A percentile compares a stretch with the other conserved stretches of the same genome.
phyloP scores from a whole-genome alignment of 2,888 invertebrate species.

The Cabera pusaria region DNA sequence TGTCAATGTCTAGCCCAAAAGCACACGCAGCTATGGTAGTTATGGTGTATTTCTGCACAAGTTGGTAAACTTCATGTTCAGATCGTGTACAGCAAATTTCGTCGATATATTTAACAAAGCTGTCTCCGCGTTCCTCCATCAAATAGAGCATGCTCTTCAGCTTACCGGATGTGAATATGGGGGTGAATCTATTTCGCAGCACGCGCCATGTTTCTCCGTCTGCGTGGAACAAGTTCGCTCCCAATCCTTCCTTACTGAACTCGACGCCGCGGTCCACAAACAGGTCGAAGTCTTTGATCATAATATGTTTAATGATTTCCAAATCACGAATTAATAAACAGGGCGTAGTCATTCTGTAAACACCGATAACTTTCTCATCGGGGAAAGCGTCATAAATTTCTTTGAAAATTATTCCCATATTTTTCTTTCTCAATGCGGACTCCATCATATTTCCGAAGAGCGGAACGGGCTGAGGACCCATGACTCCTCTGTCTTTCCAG shows the following conservation, averaged over 20 bases:
- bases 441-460: conserved; percentile 50
- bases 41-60: conserved; percentile 47
- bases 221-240: conserved; percentile 51
- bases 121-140: conserved; percentile 44
- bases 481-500: conserved; percentile 48
- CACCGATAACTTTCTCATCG: conserved; percentile 54
- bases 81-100: conserved; percentile 20
- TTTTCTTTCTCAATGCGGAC: conserved; percentile 35
- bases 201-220: conserved; percentile 53
- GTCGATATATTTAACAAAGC: conserved; percentile 39
- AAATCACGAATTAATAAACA: conserved; percentile 50
- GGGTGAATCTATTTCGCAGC: conserved; percentile 48
- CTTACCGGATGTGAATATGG: conserved; percentile 58
- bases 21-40: conserved; percentile 47
- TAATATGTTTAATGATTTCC: conserved; percentile 52
- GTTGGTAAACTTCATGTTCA: conserved; percentile 39
- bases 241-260: conserved; percentile 47
- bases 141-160: conserved; percentile 57
- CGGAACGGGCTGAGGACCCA: conserved; percentile 42
- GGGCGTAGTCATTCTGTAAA: conserved; percentile 52
- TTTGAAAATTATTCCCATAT: conserved; percentile 33
- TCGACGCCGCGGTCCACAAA: conserved; percentile 52
- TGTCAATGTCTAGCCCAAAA: conserved; percentile 51
- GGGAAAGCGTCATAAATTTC: conserved; percentile 47
- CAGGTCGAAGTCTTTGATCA: conserved; percentile 56